Evolutionary conservation across 2,888 invertebrate species (phyloP), one percentile per base, ranked within the genome.

Genomic region (Pollenia griseotomentosa): DNA sequence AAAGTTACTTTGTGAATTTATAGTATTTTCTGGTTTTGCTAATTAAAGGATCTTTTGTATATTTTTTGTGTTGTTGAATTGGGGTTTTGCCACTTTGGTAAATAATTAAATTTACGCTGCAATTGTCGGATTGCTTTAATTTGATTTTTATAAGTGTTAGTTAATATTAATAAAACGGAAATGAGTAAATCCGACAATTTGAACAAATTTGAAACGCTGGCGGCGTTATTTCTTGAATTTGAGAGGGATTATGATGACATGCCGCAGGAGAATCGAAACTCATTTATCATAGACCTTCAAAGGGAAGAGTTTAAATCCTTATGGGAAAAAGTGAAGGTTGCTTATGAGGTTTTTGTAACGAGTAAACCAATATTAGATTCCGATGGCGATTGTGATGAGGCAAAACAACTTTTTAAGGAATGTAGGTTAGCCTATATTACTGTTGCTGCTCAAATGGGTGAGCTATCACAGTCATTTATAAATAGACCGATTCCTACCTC

Each of bases 281-380:
- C 33, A 33, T 59, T 59, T 33, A 19, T 19, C 4, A 23, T 8
- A n/a, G 57, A 57, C 7, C 19, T 57, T 19, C n/a, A 57, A 3
- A 57, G 19, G 59, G 59, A 59, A 33, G 59, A 59, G 59, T 59
- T 59, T 12, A 59, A 59, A 33, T 23, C 59, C 2, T 33, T 23
- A 10, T 59, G 59, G 59, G 33, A 59, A 11, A 59, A 23, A 11
- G 59, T 59, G 2, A 59, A 23, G 11, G 10, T 11, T 23, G 9
- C 59, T 0, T 59, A 59, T 59, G 59, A 33, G 12, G 23, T 12
- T 12, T 33, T 59, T 59, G 33, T 33, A 0, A 59, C 33, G 2
- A 12, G 7, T 23, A 33, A 23, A 6, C 11, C 12, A 12, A 33
- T 33, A 2, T 11, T 12, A 2, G 59, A 59, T 12, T 59, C 59